Percentiles rank a stretch among this genome's conserved stretches.
These are phyloP conservation scores for Vollenhovia emeryi DNA, from an alignment of 1,140 invertebrate species.

Conservation along the genomic window DNA sequence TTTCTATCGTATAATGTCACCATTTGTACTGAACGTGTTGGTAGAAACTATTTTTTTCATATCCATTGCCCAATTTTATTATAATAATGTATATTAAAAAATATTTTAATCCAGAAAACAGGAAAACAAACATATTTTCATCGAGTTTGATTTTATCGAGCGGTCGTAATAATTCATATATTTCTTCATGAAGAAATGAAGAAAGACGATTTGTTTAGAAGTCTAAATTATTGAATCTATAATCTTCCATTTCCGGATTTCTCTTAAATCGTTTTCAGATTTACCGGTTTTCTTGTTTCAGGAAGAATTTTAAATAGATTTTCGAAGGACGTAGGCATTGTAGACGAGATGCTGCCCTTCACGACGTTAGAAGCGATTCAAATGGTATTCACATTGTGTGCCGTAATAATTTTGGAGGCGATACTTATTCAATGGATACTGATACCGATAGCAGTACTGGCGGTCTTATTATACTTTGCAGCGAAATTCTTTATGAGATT, in stretches of 20 bases:
- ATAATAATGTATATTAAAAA: no score
- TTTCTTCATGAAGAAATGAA: no score
- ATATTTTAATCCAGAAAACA: no score
- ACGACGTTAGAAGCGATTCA: constrained; percentile 89
- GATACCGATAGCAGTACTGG: constrained; percentile 86
- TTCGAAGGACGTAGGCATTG: constrained; percentile 89
- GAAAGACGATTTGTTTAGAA: no score
- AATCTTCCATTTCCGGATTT: no score
- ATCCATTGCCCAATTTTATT: no score
- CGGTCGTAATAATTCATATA: no score
- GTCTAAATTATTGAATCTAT: no score
- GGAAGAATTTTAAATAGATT: constrained; percentile 14
- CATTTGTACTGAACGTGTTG: no score
- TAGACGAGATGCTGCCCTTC: constrained; percentile 92
- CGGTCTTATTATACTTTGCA: constrained; percentile 85
- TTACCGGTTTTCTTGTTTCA: not conserved
- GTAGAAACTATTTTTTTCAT: no score
- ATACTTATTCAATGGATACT: constrained; percentile 87
- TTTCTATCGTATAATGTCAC: no score
- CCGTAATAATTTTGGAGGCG: constrained; percentile 85
- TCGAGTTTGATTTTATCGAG: not conserved
- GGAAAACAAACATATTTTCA: no score
- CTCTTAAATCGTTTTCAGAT: not conserved
- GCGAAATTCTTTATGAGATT: constrained; percentile 88
- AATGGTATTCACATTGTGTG: constrained; percentile 85